Percentiles rank a stretch among this genome's conserved stretches.
phyloP scores from a whole-genome alignment of 2,888 invertebrate species.

The Syritta pipiens region DNA sequence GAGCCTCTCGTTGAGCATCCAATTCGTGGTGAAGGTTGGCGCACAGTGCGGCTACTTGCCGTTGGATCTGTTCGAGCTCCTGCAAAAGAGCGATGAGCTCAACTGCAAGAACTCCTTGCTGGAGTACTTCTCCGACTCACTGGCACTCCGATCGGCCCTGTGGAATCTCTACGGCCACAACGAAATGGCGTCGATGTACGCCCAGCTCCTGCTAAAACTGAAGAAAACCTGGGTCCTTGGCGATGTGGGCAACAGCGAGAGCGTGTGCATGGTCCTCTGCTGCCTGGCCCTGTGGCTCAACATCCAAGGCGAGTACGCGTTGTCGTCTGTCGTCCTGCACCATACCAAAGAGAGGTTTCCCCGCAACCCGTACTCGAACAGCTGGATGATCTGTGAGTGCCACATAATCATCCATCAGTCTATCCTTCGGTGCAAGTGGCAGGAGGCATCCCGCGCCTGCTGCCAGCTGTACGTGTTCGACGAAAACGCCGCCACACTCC shows the following conservation, averaged over 20 bases:
- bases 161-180: conserved; percentile 94
- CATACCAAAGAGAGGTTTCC: conserved; percentile 84
- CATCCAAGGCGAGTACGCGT: conserved; percentile 81
- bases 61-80: conserved; percentile 82
- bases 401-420: conserved; percentile 80
- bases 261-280: conserved; percentile 85
- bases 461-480: conserved; percentile 85
- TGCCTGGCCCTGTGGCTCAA: conserved; percentile 82
- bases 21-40: conserved; percentile 88
- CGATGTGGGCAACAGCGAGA: conserved; percentile 83
- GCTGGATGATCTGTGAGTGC: conserved; percentile 86
- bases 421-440: conserved; percentile 82
- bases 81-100: conserved; percentile 90
- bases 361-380: conserved; percentile 82
- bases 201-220: conserved; percentile 88
- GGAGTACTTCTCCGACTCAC: conserved; percentile 89
- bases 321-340: conserved; percentile 82
- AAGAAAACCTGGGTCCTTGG: conserved; percentile 82
- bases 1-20: conserved; percentile 86
- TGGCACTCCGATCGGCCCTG: conserved; percentile 90
- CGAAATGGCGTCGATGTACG: conserved; percentile 89
- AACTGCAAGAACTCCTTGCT: conserved; percentile 91
- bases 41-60: conserved; percentile 80
- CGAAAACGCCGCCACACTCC: conserved; percentile 84
- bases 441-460: conserved; percentile 85